Conservation (phyloP, 2,113 vertebrate genomes). For the Buteo buteo region DNA sequence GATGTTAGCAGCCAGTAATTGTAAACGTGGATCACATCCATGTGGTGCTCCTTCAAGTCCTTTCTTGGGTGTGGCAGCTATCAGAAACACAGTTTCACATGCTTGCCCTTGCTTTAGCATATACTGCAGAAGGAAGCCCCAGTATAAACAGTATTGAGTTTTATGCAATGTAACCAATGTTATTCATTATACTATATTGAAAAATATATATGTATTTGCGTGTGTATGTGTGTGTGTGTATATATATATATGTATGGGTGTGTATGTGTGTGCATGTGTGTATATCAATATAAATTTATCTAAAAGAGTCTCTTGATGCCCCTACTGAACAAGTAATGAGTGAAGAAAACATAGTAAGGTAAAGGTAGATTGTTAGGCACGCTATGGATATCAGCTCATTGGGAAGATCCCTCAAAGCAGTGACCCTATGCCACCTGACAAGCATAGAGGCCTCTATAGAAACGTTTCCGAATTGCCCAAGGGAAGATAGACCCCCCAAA, state of each 20-base stretch:
- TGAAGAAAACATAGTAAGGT: neutral
- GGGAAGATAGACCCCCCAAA: neutral
- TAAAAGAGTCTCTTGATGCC: neutral
- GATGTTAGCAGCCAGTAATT: neutral
- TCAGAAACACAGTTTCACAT: neutral
- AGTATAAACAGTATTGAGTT: neutral
- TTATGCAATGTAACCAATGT: neutral
- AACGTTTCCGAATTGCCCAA: neutral
- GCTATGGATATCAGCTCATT: neutral
- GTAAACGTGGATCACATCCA: neutral
- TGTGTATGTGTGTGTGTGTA: neutral
- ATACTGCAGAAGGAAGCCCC: neutral
- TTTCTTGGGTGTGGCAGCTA: neutral
- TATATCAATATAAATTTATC: neutral
- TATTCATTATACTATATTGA: neutral
- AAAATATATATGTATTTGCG: fast-evolving
- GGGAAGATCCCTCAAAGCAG: neutral
- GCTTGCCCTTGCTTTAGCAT: neutral
- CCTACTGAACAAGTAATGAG: neutral
- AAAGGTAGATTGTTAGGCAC: neutral
- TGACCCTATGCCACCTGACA: neutral
- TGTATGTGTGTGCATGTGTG: no score
- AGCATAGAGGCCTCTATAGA: neutral
- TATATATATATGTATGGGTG: no score
- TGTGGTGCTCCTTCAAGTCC: neutral